phyloP scores from a whole-genome alignment of 2,888 invertebrate species.

The Anthrax anthrax region DNA sequence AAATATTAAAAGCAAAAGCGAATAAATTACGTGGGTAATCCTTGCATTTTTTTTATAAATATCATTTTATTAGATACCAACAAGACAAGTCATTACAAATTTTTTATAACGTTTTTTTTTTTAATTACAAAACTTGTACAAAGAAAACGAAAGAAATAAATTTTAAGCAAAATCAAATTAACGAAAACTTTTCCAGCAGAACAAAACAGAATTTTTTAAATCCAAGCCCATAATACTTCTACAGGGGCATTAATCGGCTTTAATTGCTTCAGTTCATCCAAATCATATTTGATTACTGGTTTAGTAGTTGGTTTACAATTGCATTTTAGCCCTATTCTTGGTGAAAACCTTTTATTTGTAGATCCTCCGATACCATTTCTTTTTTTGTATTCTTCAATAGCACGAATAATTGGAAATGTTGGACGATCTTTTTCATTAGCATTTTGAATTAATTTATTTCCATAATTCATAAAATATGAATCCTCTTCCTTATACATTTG shows the following conservation, averaged over 20 bases:
- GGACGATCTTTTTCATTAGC: slow-evolving; percentile 25
- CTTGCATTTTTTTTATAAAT: neutral
- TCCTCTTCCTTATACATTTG: slow-evolving; percentile 20
- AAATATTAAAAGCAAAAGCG: neutral
- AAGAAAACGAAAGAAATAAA: no score
- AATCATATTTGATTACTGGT: slow-evolving; percentile 9
- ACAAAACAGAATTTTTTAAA: no score
- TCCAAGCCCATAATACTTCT: neutral
- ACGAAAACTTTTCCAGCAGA: no score
- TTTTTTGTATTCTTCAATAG: slow-evolving; percentile 22
- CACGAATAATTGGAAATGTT: slow-evolving; percentile 23
- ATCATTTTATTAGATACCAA: neutral
- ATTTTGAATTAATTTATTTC: slow-evolving; percentile 20
- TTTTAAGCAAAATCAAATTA: no score
- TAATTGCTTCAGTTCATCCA: slow-evolving; percentile 10
- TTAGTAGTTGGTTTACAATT: neutral
- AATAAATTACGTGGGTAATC: neutral
- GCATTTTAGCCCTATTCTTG: slow-evolving; percentile 16
- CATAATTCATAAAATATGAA: slow-evolving; percentile 24
- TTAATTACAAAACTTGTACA: no score
- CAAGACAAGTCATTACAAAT: no score
- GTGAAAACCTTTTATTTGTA: slow-evolving; percentile 21
- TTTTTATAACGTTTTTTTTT: no score
- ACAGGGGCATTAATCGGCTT: slow-evolving; percentile 5
- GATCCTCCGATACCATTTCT: slow-evolving; percentile 19